phyloP scores from a whole-genome alignment of 1,140 invertebrate species.

The Aphis gossypii region DNA sequence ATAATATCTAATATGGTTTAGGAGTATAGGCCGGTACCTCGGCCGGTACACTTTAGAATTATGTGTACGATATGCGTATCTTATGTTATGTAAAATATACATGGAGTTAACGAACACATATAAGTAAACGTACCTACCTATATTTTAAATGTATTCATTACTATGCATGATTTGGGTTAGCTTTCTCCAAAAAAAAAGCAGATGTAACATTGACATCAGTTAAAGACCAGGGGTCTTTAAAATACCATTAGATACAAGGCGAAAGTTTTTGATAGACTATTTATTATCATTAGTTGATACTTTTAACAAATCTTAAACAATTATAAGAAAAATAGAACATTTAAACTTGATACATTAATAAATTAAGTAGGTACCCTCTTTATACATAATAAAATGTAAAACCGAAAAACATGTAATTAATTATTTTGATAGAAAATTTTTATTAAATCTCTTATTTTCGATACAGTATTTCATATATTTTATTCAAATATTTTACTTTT shows the following conservation, averaged over 20 bases:
- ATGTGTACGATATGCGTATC: background rate
- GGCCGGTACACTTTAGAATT: background rate
- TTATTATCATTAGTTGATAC: background rate
- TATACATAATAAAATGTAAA: no score
- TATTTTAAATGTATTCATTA: constrained; percentile 7
- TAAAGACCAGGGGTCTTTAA: constrained; percentile 5
- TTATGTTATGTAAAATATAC: constrained; percentile 5
- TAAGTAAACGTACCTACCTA: background rate
- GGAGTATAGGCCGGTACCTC: no score
- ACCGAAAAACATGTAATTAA: no score
- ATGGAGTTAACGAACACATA: background rate
- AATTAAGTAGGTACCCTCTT: no score
- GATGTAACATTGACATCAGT: background rate
- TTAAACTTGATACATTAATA: background rate
- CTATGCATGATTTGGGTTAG: background rate
- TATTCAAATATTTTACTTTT: background rate
- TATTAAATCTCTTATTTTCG: background rate
- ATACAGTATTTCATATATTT: background rate
- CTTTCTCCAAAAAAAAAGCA: constrained; percentile 33
- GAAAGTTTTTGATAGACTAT: background rate
- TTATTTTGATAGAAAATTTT: background rate
- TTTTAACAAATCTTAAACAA: background rate
- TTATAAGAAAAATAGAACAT: background rate
- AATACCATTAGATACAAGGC: background rate
- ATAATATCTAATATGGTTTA: background rate